Evolutionary conservation across 1,140 invertebrate genomes (phyloP).

Genomic region (Neelides sp.): DNA sequence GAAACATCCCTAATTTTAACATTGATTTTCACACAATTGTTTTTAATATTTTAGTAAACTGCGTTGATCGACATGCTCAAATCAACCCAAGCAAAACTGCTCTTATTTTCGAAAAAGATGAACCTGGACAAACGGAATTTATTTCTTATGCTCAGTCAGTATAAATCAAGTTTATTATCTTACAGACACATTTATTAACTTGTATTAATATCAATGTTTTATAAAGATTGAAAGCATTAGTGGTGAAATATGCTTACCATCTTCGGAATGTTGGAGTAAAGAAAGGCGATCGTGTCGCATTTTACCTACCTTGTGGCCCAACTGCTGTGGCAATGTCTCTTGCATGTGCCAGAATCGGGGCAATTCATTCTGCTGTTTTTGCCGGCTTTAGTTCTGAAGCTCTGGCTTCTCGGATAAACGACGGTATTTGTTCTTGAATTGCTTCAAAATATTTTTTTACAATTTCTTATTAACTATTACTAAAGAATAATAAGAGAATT

Average conservation of each 20-base stretch:
- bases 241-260: constrained; percentile 38
- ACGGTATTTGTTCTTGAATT: constrained; percentile 34
- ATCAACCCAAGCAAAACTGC: constrained; percentile 37
- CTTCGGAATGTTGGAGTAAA: constrained; percentile 37
- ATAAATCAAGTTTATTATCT: too few species aligned
- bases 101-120: constrained; percentile 46
- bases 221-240: constrained; percentile 31
- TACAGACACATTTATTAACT: constrained; percentile 2
- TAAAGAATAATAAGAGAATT: constrained; percentile 5
- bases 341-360: constrained; percentile 45
- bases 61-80: constrained; percentile 41
- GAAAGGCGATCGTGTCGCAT: constrained; percentile 42
- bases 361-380: constrained; percentile 47
- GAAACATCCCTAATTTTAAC: too few species aligned
- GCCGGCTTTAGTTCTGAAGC: constrained; percentile 48
- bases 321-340: constrained; percentile 46
- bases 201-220: background rate
- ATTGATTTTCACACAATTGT: too few species aligned
- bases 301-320: constrained; percentile 43
- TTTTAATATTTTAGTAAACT: constrained; percentile 40
- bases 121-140: constrained; percentile 38
- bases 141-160: constrained; percentile 39
- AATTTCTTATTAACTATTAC: background rate
- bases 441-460: background rate
- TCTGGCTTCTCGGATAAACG: constrained; percentile 42